These are phyloP conservation scores for Microhierax caerulescens DNA, from an alignment of 2,797 vertebrate species.

Conservation along the genomic window DNA sequence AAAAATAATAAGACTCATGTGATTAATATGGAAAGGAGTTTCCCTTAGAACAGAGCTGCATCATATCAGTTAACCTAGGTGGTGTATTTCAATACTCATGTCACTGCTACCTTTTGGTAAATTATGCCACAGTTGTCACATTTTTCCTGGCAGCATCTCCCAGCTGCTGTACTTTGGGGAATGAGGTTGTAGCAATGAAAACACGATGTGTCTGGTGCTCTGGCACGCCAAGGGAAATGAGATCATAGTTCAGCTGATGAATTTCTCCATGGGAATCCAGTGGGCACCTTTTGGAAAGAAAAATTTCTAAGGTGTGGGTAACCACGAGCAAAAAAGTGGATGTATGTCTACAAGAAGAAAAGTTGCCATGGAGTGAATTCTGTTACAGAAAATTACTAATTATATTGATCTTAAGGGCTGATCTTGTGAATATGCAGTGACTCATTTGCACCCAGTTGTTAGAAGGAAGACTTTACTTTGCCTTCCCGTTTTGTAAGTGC, in stretches of 20 bases:
- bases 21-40: neutral
- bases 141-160: conserved; percentile 48
- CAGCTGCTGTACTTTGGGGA: conserved; percentile 10
- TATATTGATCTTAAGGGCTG: neutral
- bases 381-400: neutral
- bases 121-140: neutral
- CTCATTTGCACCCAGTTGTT: neutral
- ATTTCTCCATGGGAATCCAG: conserved; percentile 49
- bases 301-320: conserved; percentile 13
- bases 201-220: neutral
- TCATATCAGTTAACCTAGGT: neutral
- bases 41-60: neutral
- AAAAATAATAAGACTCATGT: neutral
- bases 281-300: conserved; percentile 31
- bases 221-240: conserved; percentile 55
- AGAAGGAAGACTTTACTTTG: neutral
- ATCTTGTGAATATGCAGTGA: neutral
- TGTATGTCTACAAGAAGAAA: neutral
- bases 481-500: neutral
- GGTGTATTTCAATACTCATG: neutral
- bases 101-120: neutral
- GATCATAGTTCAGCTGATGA: conserved; percentile 26
- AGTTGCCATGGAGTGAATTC: neutral
- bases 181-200: conserved; percentile 40
- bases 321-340: neutral